Conservation (phyloP, 2,113 vertebrate species). For the Vulpes lagopus region DNA sequence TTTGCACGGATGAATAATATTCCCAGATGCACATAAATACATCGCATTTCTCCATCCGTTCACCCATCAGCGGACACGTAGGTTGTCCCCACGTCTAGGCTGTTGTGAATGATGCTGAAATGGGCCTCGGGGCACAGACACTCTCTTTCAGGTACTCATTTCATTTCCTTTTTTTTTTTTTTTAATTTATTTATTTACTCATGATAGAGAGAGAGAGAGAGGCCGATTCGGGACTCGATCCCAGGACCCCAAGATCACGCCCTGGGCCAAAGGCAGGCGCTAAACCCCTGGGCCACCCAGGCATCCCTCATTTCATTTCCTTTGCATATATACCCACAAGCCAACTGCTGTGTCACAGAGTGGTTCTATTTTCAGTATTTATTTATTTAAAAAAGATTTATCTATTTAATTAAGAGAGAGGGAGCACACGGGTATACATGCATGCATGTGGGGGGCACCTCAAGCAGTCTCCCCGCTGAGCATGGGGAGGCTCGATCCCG, state of each 20-base stretch:
- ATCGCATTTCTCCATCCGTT: background rate
- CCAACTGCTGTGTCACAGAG: background rate
- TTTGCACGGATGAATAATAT: background rate
- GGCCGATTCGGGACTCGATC: too few species aligned
- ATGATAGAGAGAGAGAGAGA: too few species aligned
- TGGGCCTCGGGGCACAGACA: background rate
- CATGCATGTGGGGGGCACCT: background rate
- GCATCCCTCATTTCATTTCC: background rate
- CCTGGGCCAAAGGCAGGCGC: too few species aligned
- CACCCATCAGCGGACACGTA: background rate
- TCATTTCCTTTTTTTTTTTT: background rate
- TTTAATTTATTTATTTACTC: too few species aligned
- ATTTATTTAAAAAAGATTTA: background rate
- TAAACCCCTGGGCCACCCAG: too few species aligned
- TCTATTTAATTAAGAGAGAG: background rate
- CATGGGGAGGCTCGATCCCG: background rate
- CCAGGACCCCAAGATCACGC: too few species aligned
- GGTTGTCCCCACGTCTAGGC: background rate
- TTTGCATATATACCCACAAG: background rate
- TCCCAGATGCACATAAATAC: background rate
- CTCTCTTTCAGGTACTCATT: background rate
- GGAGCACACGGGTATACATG: fast-evolving
- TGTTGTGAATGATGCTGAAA: background rate
- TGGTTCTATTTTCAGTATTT: background rate
- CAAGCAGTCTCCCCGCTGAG: background rate